Conservation (phyloP, 2,797 vertebrate genomes). For the Rhynchotus rufescens region DNA sequence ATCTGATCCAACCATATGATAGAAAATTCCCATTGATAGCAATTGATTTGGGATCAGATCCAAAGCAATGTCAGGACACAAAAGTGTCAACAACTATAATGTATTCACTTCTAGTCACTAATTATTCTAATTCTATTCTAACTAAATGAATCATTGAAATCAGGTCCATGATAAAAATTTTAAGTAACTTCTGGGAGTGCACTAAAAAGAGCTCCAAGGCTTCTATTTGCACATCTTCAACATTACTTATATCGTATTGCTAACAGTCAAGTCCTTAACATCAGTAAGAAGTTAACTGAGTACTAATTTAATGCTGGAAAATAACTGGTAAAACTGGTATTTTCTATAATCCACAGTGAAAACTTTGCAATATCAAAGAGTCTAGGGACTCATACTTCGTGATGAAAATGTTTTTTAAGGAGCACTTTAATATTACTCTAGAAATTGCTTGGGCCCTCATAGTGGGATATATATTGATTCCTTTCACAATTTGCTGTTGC, state of each 20-base stretch:
- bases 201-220: neutral
- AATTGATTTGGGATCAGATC: slow-evolving; percentile 5
- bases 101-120: neutral
- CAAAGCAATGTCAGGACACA: neutral
- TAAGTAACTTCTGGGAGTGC: neutral
- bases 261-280: neutral
- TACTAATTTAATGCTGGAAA: neutral
- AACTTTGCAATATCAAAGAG: neutral
- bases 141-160: neutral
- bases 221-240: neutral
- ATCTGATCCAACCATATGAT: neutral
- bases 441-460: neutral
- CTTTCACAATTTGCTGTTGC: neutral
- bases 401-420: neutral
- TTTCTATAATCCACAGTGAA: neutral
- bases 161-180: neutral
- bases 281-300: neutral
- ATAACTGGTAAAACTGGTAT: neutral
- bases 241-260: neutral
- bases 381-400: neutral
- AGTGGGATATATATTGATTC: neutral
- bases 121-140: neutral
- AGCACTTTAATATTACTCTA: neutral
- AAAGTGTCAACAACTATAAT: neutral
- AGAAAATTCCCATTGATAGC: neutral